Percentiles rank a stretch among this genome's conserved stretches.
Evolutionary conservation across 2,797 vertebrate genomes (phyloP).

Genomic region (Sibirionetta formosa): DNA sequence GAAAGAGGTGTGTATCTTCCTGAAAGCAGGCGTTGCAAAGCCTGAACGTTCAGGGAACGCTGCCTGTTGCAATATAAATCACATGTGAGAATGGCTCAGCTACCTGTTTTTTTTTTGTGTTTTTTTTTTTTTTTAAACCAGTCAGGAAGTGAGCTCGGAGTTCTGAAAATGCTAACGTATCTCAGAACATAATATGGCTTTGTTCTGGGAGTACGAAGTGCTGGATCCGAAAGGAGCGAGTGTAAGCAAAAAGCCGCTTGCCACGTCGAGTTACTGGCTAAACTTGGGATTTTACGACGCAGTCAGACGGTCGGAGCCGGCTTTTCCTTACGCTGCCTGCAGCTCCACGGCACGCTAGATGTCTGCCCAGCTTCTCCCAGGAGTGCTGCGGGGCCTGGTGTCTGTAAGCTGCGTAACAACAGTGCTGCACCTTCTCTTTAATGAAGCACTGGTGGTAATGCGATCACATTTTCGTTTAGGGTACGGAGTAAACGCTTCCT

Average conservation of each 20-base stretch:
- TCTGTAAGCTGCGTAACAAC: conserved; percentile 23
- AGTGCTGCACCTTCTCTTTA: conserved; percentile 16
- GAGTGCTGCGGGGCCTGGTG: conserved; percentile 23
- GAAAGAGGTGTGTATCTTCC: neutral
- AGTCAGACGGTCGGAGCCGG: neutral
- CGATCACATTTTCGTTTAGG: neutral
- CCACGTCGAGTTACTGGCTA: conserved; percentile 50
- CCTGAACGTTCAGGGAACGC: neutral
- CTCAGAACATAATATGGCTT: conserved; percentile 28
- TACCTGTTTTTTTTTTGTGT: neutral
- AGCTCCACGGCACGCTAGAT: neutral
- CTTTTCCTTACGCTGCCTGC: conserved; percentile 18
- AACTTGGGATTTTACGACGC: conserved; percentile 22
- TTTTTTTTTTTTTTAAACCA: neutral
- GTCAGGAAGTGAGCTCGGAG: conserved; percentile 16
- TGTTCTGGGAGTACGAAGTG: neutral
- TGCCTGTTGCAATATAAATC: neutral
- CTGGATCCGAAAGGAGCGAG: neutral
- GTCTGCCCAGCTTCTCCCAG: conserved; percentile 54
- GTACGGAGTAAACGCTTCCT: neutral
- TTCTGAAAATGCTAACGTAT: neutral
- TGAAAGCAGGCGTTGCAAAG: neutral
- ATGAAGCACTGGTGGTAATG: neutral
- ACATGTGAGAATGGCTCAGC: neutral
- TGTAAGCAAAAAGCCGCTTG: conserved; percentile 38